A percentile compares a stretch with the other conserved stretches of the same genome.
Conservation (phyloP, 2,888 invertebrate genomes). For the Drosophila anceps region DNA sequence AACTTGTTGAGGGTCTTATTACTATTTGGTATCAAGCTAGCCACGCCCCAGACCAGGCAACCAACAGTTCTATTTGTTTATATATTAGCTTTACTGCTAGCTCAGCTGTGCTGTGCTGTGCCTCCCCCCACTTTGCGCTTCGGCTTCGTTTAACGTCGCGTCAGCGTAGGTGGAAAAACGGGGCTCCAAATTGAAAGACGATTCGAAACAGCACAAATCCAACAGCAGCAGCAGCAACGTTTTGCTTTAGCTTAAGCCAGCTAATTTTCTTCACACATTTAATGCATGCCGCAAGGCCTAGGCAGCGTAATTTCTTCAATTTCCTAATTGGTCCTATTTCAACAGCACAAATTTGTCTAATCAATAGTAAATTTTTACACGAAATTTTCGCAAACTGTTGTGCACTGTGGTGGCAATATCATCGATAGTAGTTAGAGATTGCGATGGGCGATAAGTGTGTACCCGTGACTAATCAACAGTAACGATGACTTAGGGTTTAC, state of each 20-base stretch:
- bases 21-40: constrained; percentile 39
- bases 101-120: constrained; percentile 32
- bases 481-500: constrained; percentile 7
- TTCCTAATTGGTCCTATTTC: constrained; percentile 24
- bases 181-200: constrained; percentile 45
- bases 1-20: constrained; percentile 70
- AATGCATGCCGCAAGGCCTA: constrained; percentile 46
- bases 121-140: constrained; percentile 17
- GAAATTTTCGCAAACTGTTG: constrained; percentile 76
- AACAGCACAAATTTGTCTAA: constrained; percentile 47
- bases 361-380: constrained; percentile 64
- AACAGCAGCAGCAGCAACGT: constrained; percentile 34
- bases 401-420: constrained; percentile 69
- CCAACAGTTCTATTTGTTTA: constrained; percentile 63
- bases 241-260: constrained; percentile 40
- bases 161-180: constrained; percentile 58
- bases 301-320: constrained; percentile 27
- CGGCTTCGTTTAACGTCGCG: constrained; percentile 40
- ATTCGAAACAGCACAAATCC: constrained; percentile 34
- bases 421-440: constrained; percentile 47
- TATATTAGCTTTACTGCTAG: constrained; percentile 54
- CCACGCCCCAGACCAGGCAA: constrained; percentile 56
- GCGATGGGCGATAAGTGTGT: constrained; percentile 34
- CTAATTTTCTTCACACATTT: constrained; percentile 23
- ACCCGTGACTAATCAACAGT: constrained; percentile 20